Evolutionary conservation across 2,113 vertebrate genomes (phyloP).

Genomic region (Gasterosteus aculeatus): DNA sequence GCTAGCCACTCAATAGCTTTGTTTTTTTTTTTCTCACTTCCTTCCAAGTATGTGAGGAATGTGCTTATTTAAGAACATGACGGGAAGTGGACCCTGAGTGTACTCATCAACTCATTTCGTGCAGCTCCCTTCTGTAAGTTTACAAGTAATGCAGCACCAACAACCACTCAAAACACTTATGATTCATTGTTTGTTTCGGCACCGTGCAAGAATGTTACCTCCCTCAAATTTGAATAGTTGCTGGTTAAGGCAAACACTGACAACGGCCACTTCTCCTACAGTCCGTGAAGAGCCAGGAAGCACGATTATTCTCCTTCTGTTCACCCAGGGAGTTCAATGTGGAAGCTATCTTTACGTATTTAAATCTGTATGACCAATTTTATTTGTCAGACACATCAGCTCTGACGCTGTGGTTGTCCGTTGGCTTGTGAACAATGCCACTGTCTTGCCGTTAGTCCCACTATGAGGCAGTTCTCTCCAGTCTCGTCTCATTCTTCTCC

Average conservation of each 20-base stretch:
- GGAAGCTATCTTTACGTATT: constrained; percentile 38
- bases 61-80: constrained; percentile 38
- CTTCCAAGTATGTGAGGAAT: constrained; percentile 60
- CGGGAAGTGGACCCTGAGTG: constrained; percentile 17
- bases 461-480: constrained; percentile 44
- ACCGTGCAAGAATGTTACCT: neutral
- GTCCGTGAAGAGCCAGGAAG: neutral
- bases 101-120: neutral
- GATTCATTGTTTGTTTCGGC: neutral
- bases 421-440: constrained; percentile 43
- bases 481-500: constrained; percentile 55
- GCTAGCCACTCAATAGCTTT: constrained; percentile 33
- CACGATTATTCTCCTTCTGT: constrained; percentile 12
- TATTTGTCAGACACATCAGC: constrained; percentile 60
- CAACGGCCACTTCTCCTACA: too few species aligned
- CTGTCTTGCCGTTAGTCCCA: constrained; percentile 35
- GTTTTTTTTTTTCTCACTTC: constrained; percentile 67
- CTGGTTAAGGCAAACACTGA: neutral
- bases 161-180: neutral
- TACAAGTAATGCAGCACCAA: neutral
- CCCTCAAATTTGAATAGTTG: neutral
- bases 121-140: neutral
- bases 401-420: constrained; percentile 57
- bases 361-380: constrained; percentile 61
- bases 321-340: constrained; percentile 23